phyloP scores from a whole-genome alignment of 2,797 vertebrate species.

The Allobates femoralis region DNA sequence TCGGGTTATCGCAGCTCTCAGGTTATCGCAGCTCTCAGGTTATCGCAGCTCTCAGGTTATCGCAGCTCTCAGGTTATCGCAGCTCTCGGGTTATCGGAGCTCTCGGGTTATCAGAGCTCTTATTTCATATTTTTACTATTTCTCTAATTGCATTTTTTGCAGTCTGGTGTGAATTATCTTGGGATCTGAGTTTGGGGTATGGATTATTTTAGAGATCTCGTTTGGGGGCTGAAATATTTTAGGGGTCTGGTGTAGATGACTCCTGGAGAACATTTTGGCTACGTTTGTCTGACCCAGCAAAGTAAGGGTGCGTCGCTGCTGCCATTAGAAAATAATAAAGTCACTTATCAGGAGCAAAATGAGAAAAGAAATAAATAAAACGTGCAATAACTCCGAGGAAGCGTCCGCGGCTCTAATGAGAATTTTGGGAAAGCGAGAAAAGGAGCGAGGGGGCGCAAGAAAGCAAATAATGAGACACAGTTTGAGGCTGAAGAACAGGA shows the following conservation, averaged over 20 bases:
- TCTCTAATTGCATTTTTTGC: neutral
- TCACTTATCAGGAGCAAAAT: neutral
- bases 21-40: too few species aligned
- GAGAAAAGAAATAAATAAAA: neutral
- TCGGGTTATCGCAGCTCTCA: too few species aligned
- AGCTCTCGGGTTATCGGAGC: too few species aligned
- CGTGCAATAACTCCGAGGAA: neutral
- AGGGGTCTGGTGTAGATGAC: too few species aligned
- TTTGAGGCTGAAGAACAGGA: slow-evolving; percentile 30
- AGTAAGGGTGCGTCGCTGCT: neutral
- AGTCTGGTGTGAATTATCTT: too few species aligned
- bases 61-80: too few species aligned
- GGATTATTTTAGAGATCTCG: too few species aligned
- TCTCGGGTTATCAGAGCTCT: too few species aligned
- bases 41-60: too few species aligned
- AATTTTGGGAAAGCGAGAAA: slow-evolving; percentile 39
- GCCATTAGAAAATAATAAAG: neutral
- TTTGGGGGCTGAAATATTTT: too few species aligned
- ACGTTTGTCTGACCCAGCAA: neutral
- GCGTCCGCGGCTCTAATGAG: slow-evolving; percentile 19
- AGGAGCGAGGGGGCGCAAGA: slow-evolving; percentile 12
- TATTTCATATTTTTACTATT: neutral
- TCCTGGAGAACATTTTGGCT: too few species aligned
- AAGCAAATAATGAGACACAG: slow-evolving; percentile 53
- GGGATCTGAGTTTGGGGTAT: too few species aligned